Base-by-base conservation (phyloP, 2,113 vertebrate genomes). In the Gopherus evgoodei region DNA sequence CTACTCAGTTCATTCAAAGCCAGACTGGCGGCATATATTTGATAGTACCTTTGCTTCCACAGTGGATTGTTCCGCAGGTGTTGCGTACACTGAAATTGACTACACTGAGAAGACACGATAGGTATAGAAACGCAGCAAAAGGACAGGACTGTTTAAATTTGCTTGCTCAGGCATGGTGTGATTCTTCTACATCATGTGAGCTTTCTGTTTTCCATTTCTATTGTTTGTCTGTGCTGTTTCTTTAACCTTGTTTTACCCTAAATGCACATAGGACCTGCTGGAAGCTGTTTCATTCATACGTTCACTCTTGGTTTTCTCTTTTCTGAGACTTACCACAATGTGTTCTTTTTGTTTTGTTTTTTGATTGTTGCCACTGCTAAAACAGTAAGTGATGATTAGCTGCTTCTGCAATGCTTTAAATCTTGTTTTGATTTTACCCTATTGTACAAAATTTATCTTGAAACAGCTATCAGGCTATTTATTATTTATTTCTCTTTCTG, bases 401-500 rank as follows among this genome's bases (percentile, higher is more conserved):
- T 86, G 97, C 96, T 95, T 96, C 92, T 96, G 92, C 95, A 96
- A 62, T 94, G 95, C 96, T 93, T 90, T 95, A 93, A 95, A 96
- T 81, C 96, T 94, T 85, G 84, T 94, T 72, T 72, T 94, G 84
- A 95, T 96, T 94, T 96, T 93, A 96, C 75, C 94, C 94, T 95
- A 80, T 95, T 92, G 4, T 91, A 91, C 91, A 81, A 91, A 96
- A 96, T 80, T 91, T 83, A 96, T 93, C 88, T 92, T 96, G 96
- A 95, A 13, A 52, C 97, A 96, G 96, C 96, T 96, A 84, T 95
- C 94, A 96, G 97, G 96, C 97, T 96, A 97, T 97, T 97, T 96
- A 97, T 96, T 96, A 92, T 97, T 97, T 97, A 95, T 97, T 97
- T 97, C 93, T 97, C 90, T 97, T 96, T 97, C 95, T 97, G 97